Evolutionary conservation across 2,888 invertebrate genomes (phyloP).

Genomic region (Blastobasis adustella): DNA sequence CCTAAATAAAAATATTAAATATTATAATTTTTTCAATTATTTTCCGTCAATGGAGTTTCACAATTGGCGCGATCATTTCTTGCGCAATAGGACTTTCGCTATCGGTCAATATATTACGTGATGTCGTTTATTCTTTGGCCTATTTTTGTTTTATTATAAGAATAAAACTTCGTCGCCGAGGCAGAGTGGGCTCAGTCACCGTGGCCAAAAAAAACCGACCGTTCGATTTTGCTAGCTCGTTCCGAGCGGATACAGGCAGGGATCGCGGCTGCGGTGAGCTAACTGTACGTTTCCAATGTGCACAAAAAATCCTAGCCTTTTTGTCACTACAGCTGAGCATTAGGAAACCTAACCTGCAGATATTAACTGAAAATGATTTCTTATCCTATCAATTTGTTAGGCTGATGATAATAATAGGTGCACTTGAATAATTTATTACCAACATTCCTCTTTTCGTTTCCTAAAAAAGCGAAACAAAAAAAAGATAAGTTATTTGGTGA

Average conservation of each 20-base stretch:
- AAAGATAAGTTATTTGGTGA: conserved; percentile 5
- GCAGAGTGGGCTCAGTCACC: conserved; percentile 38
- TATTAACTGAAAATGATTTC: no score
- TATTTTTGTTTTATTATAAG: conserved; percentile 34
- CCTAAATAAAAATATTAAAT: conserved; percentile 16
- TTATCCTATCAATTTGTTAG: not conserved
- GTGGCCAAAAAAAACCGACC: conserved; percentile 42
- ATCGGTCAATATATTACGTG: conserved; percentile 58
- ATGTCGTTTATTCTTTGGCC: conserved; percentile 37
- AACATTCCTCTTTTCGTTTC: not conserved
- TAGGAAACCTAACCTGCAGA: not conserved
- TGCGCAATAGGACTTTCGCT: conserved; percentile 58
- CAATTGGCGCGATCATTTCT: conserved; percentile 12
- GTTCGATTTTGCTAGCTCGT: conserved; percentile 25
- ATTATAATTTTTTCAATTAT: conserved; percentile 13
- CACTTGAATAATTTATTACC: not conserved
- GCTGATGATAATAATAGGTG: not conserved
- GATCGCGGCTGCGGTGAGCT: conserved; percentile 19
- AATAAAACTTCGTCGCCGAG: conserved; percentile 31
- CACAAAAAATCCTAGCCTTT: conserved; percentile 1
- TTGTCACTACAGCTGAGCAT: not conserved
- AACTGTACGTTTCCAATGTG: conserved; percentile 6
- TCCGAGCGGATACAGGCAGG: conserved; percentile 19
- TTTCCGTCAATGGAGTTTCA: conserved; percentile 8
- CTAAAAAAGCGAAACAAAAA: not conserved